Evolutionary conservation across 2,888 invertebrate species (phyloP).

Genomic region (Isoperla grammatica): DNA sequence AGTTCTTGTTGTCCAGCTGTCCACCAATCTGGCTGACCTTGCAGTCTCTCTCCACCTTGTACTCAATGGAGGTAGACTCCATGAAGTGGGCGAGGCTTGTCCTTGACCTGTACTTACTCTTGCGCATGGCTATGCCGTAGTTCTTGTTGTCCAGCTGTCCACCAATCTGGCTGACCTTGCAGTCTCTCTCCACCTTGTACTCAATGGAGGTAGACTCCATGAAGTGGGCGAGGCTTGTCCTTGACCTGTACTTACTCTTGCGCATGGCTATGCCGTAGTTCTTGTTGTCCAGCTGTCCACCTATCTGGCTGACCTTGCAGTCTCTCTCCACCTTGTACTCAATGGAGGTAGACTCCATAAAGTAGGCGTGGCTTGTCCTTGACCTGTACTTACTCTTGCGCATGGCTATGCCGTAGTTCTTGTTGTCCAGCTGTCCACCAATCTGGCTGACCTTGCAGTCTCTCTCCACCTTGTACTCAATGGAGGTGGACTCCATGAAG

Average conservation of each 20-base stretch:
- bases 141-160: slow-evolving; percentile 75
- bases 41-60: slow-evolving; percentile 70
- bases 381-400: slow-evolving; percentile 60
- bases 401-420: slow-evolving; percentile 84
- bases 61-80: slow-evolving; percentile 88
- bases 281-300: slow-evolving; percentile 71
- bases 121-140: slow-evolving; percentile 80
- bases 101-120: too few species aligned
- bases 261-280: slow-evolving; percentile 84
- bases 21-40: slow-evolving; percentile 68
- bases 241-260: slow-evolving; percentile 61
- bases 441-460: slow-evolving; percentile 69
- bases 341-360: slow-evolving; percentile 87
- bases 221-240: slow-evolving; percentile 82
- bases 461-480: slow-evolving; percentile 76
- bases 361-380: slow-evolving; percentile 61
- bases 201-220: slow-evolving; percentile 90
- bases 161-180: slow-evolving; percentile 67
- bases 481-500: slow-evolving; percentile 84
- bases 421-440: slow-evolving; percentile 69
- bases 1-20: slow-evolving; percentile 74
- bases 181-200: slow-evolving; percentile 71
- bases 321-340: slow-evolving; percentile 76
- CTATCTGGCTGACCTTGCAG: slow-evolving; percentile 68
- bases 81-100: slow-evolving; percentile 86